Evolutionary conservation across 64 coral and sea anemone species (phyloP), one percentile per base, ranked within the genome.

Genomic region (Porites australiensis): DNA sequence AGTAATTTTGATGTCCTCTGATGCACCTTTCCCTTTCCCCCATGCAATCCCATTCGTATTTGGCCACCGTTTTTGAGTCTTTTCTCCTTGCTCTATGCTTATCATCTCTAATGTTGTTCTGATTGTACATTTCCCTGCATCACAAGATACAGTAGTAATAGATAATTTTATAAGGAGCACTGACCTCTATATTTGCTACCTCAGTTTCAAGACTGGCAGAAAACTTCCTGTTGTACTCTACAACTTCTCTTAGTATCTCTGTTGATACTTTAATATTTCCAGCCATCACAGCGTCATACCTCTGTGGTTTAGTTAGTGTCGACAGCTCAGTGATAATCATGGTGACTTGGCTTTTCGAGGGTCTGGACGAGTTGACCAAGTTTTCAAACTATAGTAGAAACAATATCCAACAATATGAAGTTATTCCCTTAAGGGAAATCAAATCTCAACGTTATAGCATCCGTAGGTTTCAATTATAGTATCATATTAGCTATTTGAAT

Each of bases 221-320:
- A 66, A 74, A 75, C 72, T 79, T 78, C 21, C 75, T 60, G 62
- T 86, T 93, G 60, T 70, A 93, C 9, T 67, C 15, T 45, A 93
- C 91, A 57, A 93, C 27, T 4, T 72, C 61, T 46, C 58, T 4
- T 7, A 93, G 72, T 54, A 93, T 93, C 16, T 77, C 48, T 43
- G 72, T 79, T 19, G 81, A 87, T 62, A 27, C 72, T 71, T 87
- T 93, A 62, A 93, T 93, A 79, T 93, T 73, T 23, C 83, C 91
- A 45, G 79, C 90, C 77, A 92, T 85, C 59, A 73, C 19, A 15
- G 90, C 68, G 6, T 77, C 74, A 6, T 53, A 83, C 71, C 75
- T 19, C 46, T 55, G 20, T 9, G 64, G 81, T 13, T 19, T 43
- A 13, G 91, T 82, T 52, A 82, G 66, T 15, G 13, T 11, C 14